Evolutionary conservation across 2,113 vertebrate genomes (phyloP), one percentile per base, ranked within the genome.

Genomic region (Melanotaenia duboulayi): DNA sequence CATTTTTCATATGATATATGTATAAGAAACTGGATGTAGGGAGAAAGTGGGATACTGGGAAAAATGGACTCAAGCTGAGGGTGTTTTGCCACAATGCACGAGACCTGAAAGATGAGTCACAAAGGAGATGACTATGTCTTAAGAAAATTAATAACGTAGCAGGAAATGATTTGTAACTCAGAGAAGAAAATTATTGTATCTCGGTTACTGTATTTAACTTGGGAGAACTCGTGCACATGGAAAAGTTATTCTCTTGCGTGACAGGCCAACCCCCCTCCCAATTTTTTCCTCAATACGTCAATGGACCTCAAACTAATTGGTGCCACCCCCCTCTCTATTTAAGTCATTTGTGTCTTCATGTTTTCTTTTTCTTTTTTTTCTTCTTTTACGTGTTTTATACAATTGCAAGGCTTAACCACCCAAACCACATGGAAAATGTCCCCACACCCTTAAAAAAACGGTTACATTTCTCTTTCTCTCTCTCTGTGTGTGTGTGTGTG

Each of bases 381-480:
- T 54, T 68, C 78, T 64, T 69, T 69, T 70, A 50, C 37, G 81
- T 71, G 63, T 75, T 87, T 81, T 60, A 9, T 49, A 76, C 63
- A 85, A 84, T 85, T 84, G 74, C 67, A 84, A 68, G 73, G 55
- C 46, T 63, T 51, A 85, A 87, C 85, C 85, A 66, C 81, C 82
- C 37, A 82, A 83, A 89, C 88, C 87, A 7, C 83, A 87, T 79
- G 85, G 83, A 89, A 81, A 87, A 89, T 86, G 84, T 85, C 84
- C 71, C 83, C 83, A 90, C 85, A 68, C 82, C 88, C 83, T 87
- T 78, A 48, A 83, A 76, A 35, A 86, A 85, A 84, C 85, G 76
- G 85, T 80, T 82, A 19, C 0, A 17, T 74, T 72, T 58, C 32
- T 35, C 32, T 35, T 35, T 35, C 32, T 40, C n/a, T n/a, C n/a